phyloP scores from a whole-genome alignment of 2,888 invertebrate species.

The Parnassius orleans region DNA sequence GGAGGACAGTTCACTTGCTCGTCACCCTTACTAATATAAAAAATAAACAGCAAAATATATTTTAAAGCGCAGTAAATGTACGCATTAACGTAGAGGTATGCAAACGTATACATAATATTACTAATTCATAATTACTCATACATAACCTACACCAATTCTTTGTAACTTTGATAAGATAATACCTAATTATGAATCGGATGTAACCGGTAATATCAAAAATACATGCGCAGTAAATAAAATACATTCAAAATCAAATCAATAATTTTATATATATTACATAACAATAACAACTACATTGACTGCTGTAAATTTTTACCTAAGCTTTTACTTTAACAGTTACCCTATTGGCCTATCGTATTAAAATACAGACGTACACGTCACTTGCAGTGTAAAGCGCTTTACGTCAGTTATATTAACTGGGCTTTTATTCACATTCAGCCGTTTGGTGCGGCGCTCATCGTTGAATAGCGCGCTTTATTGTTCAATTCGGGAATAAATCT shows the following conservation, averaged over 20 bases:
- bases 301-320: no score
- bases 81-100: neutral
- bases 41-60: neutral
- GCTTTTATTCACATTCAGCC: conserved; percentile 38
- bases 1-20: neutral
- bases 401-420: conserved; percentile 30
- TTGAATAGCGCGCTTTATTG: conserved; percentile 37
- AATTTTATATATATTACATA: no score
- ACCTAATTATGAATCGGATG: no score
- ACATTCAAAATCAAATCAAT: no score
- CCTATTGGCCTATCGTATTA: neutral
- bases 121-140: no score
- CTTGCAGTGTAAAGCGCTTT: conserved; percentile 21
- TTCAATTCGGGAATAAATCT: conserved; percentile 40
- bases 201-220: no score
- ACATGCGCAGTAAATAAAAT: no score
- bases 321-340: no score
- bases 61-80: neutral
- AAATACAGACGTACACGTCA: conserved; percentile 3
- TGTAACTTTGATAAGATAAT: no score
- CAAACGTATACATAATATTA: no score
- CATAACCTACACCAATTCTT: no score
- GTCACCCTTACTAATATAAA: neutral
- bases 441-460: conserved; percentile 31
- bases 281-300: no score